Base-by-base conservation (phyloP, 2,113 vertebrate species). In the Eolophus roseicapilla region DNA sequence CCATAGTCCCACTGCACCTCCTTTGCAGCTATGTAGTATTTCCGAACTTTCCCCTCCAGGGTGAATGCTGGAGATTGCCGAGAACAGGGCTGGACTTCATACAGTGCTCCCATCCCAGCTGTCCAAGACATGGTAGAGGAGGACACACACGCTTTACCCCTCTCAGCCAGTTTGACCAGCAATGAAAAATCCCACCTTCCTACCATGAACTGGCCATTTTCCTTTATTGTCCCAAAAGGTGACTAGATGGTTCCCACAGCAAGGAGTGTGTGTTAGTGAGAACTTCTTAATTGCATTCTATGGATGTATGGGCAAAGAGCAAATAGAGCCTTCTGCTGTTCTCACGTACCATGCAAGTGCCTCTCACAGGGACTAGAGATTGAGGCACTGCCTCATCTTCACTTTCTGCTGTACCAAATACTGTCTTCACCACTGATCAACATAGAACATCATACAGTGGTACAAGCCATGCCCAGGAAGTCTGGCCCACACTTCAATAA, bases 91-190 rank as follows among this genome's bases (percentile, higher is more conserved):
- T 94, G 96, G 78, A 98, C 97, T n/a, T 97, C 96, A 21, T 98
- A 98, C 41, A 98, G 67, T 7, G 97, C 98, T 25, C 29, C 96
- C 98, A 98, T 98, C 23, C 98, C 98, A 93, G 90, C 98, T 98
- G 95, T 7, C 33, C 84, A 68, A 86, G 49, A 93, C 75, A 95
- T 0, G 8, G 55, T 95, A 23, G 65, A 71, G 9, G 47, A 96
- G 24, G 64, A 73, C 28, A 95, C 14, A 35, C 59, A 49, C 1
- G 28, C n/a, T 63, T 15, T 82, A 53, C 2, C 11, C 25, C 78
- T 41, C 47, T 31, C 19, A 43, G 27, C 25, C 74, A 74, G 19
- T 55, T 13, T 35, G 10, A 39, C 1, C 2, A 23, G 27, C 27
- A 71, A 14, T 1, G 29, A 39, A 17, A 29, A 71, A 29, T 20